Conservation (phyloP, 2,113 vertebrate genomes). For the Leucopsar rothschildi region DNA sequence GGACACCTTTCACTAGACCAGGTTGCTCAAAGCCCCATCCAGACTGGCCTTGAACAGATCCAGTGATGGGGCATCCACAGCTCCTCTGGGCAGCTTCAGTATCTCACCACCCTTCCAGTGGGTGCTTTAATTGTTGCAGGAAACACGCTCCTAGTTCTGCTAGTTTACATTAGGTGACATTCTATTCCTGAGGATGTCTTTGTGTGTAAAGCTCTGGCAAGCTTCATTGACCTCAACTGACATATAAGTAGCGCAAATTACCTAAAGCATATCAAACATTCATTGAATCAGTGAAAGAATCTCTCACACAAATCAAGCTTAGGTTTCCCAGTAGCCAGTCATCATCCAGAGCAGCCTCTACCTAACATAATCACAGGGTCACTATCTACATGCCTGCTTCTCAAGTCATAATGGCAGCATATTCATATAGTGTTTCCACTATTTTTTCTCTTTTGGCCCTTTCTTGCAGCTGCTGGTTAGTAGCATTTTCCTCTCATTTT, state of each 20-base stretch:
- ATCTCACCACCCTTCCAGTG: not conserved
- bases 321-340: not conserved
- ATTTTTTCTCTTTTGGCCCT: conserved; percentile 6
- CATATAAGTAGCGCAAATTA: not conserved
- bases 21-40: not conserved
- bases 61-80: not conserved
- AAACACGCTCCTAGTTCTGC: not conserved
- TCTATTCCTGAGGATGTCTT: not conserved
- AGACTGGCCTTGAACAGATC: not conserved
- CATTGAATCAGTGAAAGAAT: not conserved
- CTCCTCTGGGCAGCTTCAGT: not conserved
- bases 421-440: not conserved
- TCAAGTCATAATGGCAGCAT: not conserved
- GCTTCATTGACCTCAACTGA: not conserved
- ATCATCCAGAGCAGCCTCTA: not conserved
- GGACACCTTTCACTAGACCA: not conserved
- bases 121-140: not conserved
- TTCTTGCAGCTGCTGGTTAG: conserved; percentile 70
- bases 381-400: not conserved
- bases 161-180: not conserved
- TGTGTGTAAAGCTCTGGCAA: not conserved
- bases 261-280: not conserved
- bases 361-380: not conserved
- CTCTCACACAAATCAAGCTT: not conserved
- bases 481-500: conserved; percentile 64